phyloP scores from a whole-genome alignment of 37 sponge, comb jelly and placozoan species.

The Hormiphora californensis region DNA sequence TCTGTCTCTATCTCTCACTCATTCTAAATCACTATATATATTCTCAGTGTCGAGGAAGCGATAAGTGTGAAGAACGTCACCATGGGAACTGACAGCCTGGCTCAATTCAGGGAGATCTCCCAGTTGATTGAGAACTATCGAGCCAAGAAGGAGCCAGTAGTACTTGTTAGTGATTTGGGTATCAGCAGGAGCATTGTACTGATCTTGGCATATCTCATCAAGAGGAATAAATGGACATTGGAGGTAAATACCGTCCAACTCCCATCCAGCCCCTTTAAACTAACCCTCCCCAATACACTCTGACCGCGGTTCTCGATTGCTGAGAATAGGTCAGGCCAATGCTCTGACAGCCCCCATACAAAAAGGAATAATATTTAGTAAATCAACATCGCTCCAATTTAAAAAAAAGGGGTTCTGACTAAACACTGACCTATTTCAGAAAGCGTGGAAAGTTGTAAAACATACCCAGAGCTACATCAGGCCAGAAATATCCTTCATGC shows the following conservation, averaged over 20 bases:
- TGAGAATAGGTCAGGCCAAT: no score
- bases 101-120: constrained; percentile 8
- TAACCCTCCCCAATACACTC: no score
- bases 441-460: constrained; percentile 60
- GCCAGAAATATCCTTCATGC: constrained; percentile 61
- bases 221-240: constrained; percentile 64
- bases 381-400: no score
- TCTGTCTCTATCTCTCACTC: no score
- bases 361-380: no score
- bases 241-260: constrained; percentile 57
- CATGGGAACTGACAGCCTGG: not conserved
- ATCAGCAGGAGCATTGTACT: constrained; percentile 64
- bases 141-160: constrained; percentile 38
- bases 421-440: constrained; percentile 66
- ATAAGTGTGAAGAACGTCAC: not conserved
- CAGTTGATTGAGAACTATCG: constrained; percentile 26
- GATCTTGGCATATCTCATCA: constrained; percentile 73
- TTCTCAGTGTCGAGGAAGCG: not conserved
- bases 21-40: no score
- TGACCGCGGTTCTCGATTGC: not conserved
- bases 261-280: no score
- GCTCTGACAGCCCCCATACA: no score
- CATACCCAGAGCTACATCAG: constrained; percentile 60
- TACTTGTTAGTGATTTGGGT: constrained; percentile 56
- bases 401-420: no score